phyloP scores from a whole-genome alignment of 2,888 invertebrate species.

The Germaria angustata region DNA sequence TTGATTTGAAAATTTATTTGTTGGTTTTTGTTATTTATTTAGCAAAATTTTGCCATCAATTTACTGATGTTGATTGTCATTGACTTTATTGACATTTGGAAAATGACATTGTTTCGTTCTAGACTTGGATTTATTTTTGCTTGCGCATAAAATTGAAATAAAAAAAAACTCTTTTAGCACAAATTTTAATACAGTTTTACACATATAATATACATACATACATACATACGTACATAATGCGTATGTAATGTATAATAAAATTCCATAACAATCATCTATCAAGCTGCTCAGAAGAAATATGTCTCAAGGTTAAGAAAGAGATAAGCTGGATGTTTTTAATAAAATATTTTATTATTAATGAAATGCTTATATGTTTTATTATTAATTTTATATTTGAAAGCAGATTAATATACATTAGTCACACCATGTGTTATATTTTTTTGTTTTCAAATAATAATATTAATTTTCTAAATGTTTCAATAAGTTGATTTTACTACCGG shows the following conservation, averaged over 20 bases:
- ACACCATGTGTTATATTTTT: background rate
- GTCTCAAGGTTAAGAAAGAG: conserved; percentile 51
- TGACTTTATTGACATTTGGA: conserved; percentile 63
- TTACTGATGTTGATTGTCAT: conserved; percentile 32
- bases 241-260: too few relatives aligned
- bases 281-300: background rate
- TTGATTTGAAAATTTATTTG: conserved; percentile 44
- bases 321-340: conserved; percentile 27
- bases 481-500: conserved; percentile 13
- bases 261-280: conserved; percentile 6
- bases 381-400: background rate
- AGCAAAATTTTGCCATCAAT: conserved; percentile 28
- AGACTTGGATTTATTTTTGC: conserved; percentile 37
- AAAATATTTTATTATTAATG: conserved; percentile 35
- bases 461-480: conserved; percentile 13
- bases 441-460: conserved; percentile 3
- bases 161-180: conserved; percentile 26
- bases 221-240: too few relatives aligned
- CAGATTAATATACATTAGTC: conserved; percentile 52
- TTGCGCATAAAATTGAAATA: conserved; percentile 15
- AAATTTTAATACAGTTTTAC: background rate
- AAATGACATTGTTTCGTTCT: conserved; percentile 41
- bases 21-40: conserved; percentile 23
- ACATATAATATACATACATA: conserved; percentile 3
- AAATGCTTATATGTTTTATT: background rate